Percentiles rank a stretch among this genome's conserved stretches.
Conservation (phyloP, 2,888 invertebrate genomes). For the Conchocele bisecta region DNA sequence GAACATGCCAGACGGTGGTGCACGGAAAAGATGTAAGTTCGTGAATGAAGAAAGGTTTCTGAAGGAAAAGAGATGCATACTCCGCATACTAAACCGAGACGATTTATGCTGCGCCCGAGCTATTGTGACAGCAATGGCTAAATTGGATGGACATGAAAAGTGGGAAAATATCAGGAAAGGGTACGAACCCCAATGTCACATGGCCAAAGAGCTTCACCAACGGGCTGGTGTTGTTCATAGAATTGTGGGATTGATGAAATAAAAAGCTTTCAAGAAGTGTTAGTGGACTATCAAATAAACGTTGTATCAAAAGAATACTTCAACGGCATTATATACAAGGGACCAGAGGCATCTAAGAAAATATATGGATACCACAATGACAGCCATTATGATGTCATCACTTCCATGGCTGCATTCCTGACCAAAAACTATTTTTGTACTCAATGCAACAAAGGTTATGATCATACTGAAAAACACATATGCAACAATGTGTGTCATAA, state of each 20-base stretch:
- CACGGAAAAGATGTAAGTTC: slow-evolving; percentile 23
- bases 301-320: slow-evolving; percentile 52
- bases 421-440: slow-evolving; percentile 40
- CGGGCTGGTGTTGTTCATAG: slow-evolving; percentile 22
- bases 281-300: slow-evolving; percentile 26
- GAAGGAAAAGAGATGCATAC: slow-evolving; percentile 39
- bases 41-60: slow-evolving; percentile 38
- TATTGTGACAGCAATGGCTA: slow-evolving; percentile 49
- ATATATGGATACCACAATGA: slow-evolving; percentile 48
- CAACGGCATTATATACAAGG: slow-evolving; percentile 44
- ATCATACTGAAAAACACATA: slow-evolving; percentile 43
- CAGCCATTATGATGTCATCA: slow-evolving; percentile 51
- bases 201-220: slow-evolving; percentile 35
- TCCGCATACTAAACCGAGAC: slow-evolving; percentile 46
- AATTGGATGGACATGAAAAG: slow-evolving; percentile 32
- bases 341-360: slow-evolving; percentile 46
- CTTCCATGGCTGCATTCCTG: slow-evolving; percentile 46
- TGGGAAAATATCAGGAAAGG: slow-evolving; percentile 48
- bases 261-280: slow-evolving; percentile 34
- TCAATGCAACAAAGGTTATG: slow-evolving; percentile 54
- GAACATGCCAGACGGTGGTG: slow-evolving; percentile 22
- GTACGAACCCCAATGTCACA: slow-evolving; percentile 24
- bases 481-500: slow-evolving; percentile 48
- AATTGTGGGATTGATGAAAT: slow-evolving; percentile 47
- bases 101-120: slow-evolving; percentile 51